A percentile compares a stretch with the other conserved stretches of the same genome.
These are phyloP conservation scores for Eudyptes chrysolophus DNA, from an alignment of 2,113 vertebrate genomes.

Conservation along the genomic window DNA sequence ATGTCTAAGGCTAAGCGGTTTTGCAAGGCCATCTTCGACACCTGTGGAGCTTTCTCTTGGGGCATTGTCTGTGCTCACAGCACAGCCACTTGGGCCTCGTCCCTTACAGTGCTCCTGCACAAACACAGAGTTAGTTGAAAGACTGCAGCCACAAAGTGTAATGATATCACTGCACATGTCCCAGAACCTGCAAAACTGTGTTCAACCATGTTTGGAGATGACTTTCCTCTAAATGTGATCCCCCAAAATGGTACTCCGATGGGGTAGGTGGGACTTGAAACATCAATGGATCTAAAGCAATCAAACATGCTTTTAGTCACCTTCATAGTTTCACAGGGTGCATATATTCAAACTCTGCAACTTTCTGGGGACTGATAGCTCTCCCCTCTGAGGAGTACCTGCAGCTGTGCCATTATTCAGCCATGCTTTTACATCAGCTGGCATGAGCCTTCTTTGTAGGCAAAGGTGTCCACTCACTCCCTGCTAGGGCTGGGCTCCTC, in stretches of 20 bases:
- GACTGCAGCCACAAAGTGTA: background rate
- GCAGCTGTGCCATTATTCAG: background rate
- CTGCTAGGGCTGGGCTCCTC: background rate
- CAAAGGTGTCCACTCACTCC: background rate
- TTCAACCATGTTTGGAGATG: background rate
- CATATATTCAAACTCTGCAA: background rate
- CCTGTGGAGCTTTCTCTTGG: no score
- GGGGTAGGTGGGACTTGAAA: background rate
- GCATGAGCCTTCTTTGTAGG: background rate
- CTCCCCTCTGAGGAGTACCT: background rate
- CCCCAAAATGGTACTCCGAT: fast-evolving
- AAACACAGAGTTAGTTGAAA: background rate
- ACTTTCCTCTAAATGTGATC: background rate
- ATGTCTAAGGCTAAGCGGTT: no score
- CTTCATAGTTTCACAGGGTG: background rate
- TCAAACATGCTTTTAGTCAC: background rate
- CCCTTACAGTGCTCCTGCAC: background rate
- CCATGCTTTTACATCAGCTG: background rate
- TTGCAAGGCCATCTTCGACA: no score
- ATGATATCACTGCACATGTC: background rate
- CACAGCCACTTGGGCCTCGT: no score
- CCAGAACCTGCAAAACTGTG: background rate
- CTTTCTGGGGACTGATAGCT: background rate
- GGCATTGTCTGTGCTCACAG: no score
- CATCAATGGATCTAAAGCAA: background rate